A percentile compares a stretch with the other conserved stretches of the same genome.
These are phyloP conservation scores for Capromys pilorides DNA, from an alignment of 2,797 vertebrate genomes.

Conservation along the genomic window DNA sequence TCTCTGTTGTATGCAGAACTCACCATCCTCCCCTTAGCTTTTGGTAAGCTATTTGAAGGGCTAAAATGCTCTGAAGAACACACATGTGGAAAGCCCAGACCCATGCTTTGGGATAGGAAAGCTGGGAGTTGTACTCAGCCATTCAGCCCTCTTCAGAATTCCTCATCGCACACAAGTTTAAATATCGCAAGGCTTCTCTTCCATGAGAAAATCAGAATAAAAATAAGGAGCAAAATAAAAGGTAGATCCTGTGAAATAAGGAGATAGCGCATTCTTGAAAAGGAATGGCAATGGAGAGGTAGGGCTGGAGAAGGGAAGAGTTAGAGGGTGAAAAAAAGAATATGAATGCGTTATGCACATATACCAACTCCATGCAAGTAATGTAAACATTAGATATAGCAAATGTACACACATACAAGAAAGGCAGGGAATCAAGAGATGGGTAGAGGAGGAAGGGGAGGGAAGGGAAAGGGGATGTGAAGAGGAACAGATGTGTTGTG, in stretches of 20 bases:
- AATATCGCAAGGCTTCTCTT: background rate
- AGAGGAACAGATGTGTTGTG: background rate
- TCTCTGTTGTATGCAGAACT: constrained; percentile 19
- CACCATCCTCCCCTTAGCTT: background rate
- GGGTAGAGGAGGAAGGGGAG: background rate
- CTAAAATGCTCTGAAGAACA: background rate
- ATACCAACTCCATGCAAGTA: background rate
- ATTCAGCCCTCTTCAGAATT: background rate
- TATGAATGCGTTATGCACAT: background rate
- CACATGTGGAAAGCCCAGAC: background rate
- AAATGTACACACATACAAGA: background rate
- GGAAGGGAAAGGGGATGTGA: background rate
- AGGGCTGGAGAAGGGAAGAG: background rate
- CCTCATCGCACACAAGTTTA: background rate
- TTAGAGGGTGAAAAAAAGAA: background rate
- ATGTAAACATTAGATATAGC: background rate
- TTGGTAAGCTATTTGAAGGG: constrained; percentile 4
- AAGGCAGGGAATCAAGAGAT: background rate
- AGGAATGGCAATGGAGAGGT: background rate
- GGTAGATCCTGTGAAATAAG: background rate
- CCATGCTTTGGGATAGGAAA: background rate
- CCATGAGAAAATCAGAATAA: background rate
- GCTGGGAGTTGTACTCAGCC: background rate
- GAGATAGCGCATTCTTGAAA: background rate
- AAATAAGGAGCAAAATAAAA: background rate